Evolutionary conservation across 2,113 vertebrate species (phyloP), one percentile per base, ranked within the genome.

Genomic region (Raphicerus campestris): DNA sequence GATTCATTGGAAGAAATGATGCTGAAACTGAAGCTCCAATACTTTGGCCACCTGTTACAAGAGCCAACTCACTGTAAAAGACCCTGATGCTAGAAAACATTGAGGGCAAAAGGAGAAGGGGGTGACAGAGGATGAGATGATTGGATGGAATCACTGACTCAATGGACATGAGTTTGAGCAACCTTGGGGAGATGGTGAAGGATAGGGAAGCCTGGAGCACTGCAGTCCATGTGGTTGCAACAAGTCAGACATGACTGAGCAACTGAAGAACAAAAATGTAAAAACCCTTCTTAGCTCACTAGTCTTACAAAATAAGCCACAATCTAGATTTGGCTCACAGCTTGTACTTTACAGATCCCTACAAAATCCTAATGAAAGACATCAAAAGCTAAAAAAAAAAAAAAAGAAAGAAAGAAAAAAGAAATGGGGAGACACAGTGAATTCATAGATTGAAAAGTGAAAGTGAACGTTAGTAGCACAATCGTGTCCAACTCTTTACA

Each of bases 151-250:
- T 75, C 70, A 75, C 22, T 75, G 70, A 42, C 39, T 75, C 70
- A 75, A 42, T 26, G 39, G 35, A 75, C 70, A 75, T 42, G 70
- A 26, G 35, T 75, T 26, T 75, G 70, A 75, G 39, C 70, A 75
- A 26, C 42, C 35, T 42, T 13, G 6, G 39, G 22, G 22, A 75
- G 39, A 26, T 7, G 35, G 70, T 75, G 35, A 75, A 75, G 39
- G 22, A 42, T 3, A 75, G 22, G 70, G 39, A 42, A 1, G 39
- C 70, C 70, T 42, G 70, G 70, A 39, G 70, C 22, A 26, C 70
- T 42, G 22, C 70, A 24, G 22, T 42, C 70, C 22, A 26, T 14
- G 22, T 0, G 0, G 70, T 42, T 26, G 22, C 70, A 75, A 14
- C 19, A 70, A 42, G 11, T 75, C 22, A 42, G 22, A 42, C 70